Conservation (phyloP, 2,888 invertebrate species). For the Formica aserva region DNA sequence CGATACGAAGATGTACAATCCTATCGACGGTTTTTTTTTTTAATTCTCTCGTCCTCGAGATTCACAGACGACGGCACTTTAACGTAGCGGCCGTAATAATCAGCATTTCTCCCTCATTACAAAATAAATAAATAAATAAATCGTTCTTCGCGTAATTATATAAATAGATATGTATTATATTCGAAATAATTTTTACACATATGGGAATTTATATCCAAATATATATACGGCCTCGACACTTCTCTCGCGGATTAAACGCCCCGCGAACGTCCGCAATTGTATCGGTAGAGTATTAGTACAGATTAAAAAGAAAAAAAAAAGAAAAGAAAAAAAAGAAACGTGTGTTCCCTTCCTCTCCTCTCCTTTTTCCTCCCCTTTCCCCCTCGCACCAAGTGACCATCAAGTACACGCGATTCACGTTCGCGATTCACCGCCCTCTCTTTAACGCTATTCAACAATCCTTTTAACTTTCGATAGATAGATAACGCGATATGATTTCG, state of each 20-base stretch:
- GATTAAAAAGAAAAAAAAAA: neutral
- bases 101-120: neutral
- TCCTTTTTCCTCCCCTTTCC: neutral
- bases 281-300: constrained; percentile 66
- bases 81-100: neutral
- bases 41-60: neutral
- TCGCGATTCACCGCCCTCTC: constrained; percentile 74
- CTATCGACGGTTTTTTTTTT: neutral
- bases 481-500: constrained; percentile 69
- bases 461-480: constrained; percentile 77
- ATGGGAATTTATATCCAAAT: neutral
- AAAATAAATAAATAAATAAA: neutral
- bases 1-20: neutral
- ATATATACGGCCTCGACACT: constrained; percentile 31
- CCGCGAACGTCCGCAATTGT: constrained; percentile 23
- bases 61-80: neutral
- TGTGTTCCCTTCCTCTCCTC: constrained; percentile 32
- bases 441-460: constrained; percentile 73
- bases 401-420: constrained; percentile 49
- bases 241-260: constrained; percentile 27
- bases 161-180: neutral
- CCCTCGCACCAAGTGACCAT: constrained; percentile 56
- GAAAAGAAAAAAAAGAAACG: constrained; percentile 28
- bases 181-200: neutral
- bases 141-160: too few species aligned